Percentiles rank a stretch among this genome's conserved stretches.
These are phyloP conservation scores for Pachypanchax playfairii DNA, from an alignment of 2,113 vertebrate genomes.

Conservation along the genomic window DNA sequence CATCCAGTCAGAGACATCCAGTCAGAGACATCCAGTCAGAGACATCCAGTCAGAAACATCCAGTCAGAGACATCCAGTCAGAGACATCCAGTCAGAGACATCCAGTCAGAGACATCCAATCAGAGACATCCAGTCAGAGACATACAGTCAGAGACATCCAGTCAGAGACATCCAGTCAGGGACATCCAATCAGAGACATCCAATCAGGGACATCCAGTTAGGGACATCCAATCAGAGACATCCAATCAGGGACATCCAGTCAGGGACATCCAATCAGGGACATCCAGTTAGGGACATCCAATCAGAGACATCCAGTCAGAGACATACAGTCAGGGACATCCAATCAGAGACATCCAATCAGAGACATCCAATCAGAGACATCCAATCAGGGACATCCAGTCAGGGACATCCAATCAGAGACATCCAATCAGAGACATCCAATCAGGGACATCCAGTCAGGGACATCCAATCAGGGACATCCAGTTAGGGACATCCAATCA, in stretches of 20 bases:
- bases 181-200: constrained; percentile 30
- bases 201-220: too few relatives aligned
- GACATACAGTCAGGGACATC: too few relatives aligned
- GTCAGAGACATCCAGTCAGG: too few relatives aligned
- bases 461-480: too few relatives aligned
- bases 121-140: constrained; percentile 25
- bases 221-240: constrained; percentile 27
- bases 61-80: constrained; percentile 28
- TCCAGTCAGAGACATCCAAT: constrained; percentile 39
- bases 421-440: too few relatives aligned
- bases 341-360: constrained; percentile 40
- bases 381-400: constrained; percentile 23
- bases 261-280: too few relatives aligned
- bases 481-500: constrained; percentile 29
- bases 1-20: too few relatives aligned
- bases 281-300: too few relatives aligned
- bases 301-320: constrained; percentile 38
- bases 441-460: constrained; percentile 28
- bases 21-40: constrained; percentile 38
- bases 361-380: too few relatives aligned
- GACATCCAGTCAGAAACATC: too few relatives aligned
- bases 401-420: constrained; percentile 32
- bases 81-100: constrained; percentile 26
- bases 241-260: constrained; percentile 23
- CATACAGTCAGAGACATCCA: too few relatives aligned